These are phyloP conservation scores for Sinhomidia bicolor DNA, from an alignment of 2,888 invertebrate genomes.

Conservation along the genomic window DNA sequence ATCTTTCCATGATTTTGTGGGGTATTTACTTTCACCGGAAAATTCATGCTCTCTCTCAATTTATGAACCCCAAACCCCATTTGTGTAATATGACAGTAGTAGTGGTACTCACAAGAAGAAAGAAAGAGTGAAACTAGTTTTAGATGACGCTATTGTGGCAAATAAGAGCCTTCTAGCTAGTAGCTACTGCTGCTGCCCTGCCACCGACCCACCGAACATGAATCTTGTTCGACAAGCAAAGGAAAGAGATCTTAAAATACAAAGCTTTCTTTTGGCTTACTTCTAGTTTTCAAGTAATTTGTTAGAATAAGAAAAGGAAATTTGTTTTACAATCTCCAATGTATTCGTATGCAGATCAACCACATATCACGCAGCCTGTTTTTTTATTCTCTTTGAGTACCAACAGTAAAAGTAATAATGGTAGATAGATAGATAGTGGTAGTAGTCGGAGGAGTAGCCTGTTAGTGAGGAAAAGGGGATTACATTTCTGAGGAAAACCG, in stretches of 20 bases:
- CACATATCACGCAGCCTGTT: background rate
- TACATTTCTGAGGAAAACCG: background rate
- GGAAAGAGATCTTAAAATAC: background rate
- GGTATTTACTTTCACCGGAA: constrained; percentile 11
- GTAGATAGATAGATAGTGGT: too few relatives aligned
- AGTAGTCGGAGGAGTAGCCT: background rate
- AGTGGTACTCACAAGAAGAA: background rate
- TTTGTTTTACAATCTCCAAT: background rate
- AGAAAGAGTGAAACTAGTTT: background rate
- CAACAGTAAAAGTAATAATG: too few relatives aligned
- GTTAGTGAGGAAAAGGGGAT: background rate
- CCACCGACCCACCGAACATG: background rate
- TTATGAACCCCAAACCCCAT: background rate
- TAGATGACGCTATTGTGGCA: background rate
- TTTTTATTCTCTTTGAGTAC: too few relatives aligned
- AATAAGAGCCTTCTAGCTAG: background rate
- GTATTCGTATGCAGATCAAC: background rate
- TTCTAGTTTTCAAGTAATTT: background rate
- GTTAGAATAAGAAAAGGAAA: background rate
- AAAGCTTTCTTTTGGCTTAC: background rate
- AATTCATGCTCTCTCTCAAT: background rate
- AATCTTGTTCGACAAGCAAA: constrained; percentile 14
- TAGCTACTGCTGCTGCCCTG: too few relatives aligned
- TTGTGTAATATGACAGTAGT: background rate
- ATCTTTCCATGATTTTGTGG: background rate